Percentiles rank a stretch among this genome's conserved stretches.
Evolutionary conservation across 2,113 vertebrate genomes (phyloP).

Genomic region (Plectropomus leopardus): DNA sequence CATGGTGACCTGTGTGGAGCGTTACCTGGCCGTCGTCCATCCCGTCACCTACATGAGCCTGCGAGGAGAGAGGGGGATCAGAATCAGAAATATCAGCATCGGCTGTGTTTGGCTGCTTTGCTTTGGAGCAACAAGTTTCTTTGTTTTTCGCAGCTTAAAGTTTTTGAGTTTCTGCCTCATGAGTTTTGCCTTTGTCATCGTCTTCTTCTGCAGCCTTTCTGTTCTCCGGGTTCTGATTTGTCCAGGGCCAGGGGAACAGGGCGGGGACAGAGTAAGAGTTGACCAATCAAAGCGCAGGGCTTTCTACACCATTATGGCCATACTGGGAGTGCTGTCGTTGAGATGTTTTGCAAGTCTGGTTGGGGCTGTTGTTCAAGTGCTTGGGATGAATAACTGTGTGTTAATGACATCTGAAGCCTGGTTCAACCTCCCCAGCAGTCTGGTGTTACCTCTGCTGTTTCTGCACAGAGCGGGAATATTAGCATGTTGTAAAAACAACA

Average conservation of each 20-base stretch:
- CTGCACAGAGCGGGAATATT: background rate
- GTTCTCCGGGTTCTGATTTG: slow-evolving; percentile 26
- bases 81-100: background rate
- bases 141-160: no score
- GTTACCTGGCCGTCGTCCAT: slow-evolving; percentile 50
- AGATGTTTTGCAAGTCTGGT: no score
- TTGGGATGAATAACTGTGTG: background rate
- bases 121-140: background rate
- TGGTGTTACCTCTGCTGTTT: slow-evolving; percentile 29
- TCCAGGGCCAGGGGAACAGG: slow-evolving; percentile 15
- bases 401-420: background rate
- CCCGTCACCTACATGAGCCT: slow-evolving; percentile 43
- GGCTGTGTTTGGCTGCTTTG: slow-evolving; percentile 33
- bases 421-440: slow-evolving; percentile 18
- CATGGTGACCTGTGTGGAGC: slow-evolving; percentile 41
- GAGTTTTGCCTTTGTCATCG: rapidly evolving
- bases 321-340: background rate
- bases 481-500: background rate
- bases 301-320: slow-evolving; percentile 11
- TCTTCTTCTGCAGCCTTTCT: slow-evolving; percentile 42
- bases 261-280: background rate
- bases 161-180: rapidly evolving
- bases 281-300: slow-evolving; percentile 28
- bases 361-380: no score
- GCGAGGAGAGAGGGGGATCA: background rate